Evolutionary conservation across 2,888 invertebrate species (phyloP), one percentile per base, ranked within the genome.

Genomic region (Zygogramma bicolorata): DNA sequence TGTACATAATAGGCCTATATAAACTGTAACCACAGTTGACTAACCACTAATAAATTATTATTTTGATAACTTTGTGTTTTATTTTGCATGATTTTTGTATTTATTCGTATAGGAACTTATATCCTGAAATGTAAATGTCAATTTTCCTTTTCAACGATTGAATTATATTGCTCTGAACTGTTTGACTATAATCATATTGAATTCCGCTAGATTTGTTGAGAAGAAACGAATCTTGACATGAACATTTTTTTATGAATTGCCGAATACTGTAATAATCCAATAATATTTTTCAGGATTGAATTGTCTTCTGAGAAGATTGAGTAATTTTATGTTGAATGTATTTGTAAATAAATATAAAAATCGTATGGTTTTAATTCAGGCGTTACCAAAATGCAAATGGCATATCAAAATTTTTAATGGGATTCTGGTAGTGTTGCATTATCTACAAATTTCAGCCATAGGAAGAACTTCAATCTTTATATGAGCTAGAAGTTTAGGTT

Each of bases 41-140:
- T 75, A 68, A 72, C 71, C 69, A 71, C 62, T 60, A 77, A 77
- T 77, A 77, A 77, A 77, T 75, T 75, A 73, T 73, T 46, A 73
- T 77, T 77, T 75, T 77, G 61, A 74, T 75, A 73, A 70, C 62
- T 69, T 61, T 70, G 73, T 49, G 75, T 77, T 75, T 77, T 69
- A 75, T 75, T 77, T 73, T 75, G 77, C 77, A 77, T 77, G 77
- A 49, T 71, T 73, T 69, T 73, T 27, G 57, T 59, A 31, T 57
- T 61, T 7, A 22, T 15, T 22, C 13, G 29, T 34, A 42, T 69
- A 8, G 60, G 60, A 31, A 13, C 5, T 4, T 53, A 20, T 27
- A 61, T 22, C 20, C 57, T 25, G 15, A 25, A 53, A 53, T 53
- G 53, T 53, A 25, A 13, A 13, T n/a, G 53, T 25, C 53, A 53